Evolutionary conservation across 2,888 invertebrate species (phyloP), one percentile per base, ranked within the genome.

Genomic region (Sceliomorpha sp.): DNA sequence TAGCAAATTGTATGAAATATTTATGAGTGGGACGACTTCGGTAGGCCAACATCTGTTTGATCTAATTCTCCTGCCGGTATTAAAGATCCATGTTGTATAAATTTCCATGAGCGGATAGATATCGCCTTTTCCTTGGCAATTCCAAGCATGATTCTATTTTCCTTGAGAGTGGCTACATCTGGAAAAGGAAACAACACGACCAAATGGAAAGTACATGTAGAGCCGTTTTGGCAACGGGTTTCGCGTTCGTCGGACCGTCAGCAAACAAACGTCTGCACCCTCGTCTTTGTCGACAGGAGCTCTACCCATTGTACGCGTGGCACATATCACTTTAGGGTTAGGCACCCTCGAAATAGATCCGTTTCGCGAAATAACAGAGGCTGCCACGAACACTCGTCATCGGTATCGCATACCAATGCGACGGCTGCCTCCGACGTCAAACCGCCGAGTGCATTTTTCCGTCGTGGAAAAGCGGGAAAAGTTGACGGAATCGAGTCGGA

Each of bases 241-340:
- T 39, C 31, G 39, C 40, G 39, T 34, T 59, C 50, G 34, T 59
- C 56, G 62, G 64, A 63, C 73, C 70, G 73, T 76, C 70, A 58
- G 74, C 73, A 76, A 79, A 77, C 74, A 79, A 73, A 69, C 69
- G 70, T 64, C 72, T 70, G 74, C 76, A 73, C 70, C 73, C 73
- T 70, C 62, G 62, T 36, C 56, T 58, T 27, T 39, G 20, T 32
- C 44, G 53, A 66, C 51, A 40, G 60, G 15, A 29, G 36, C 9
- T 32, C 62, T 60, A 72, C 76, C 81, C 76, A 84, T 84, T 83
- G 84, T 85, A 86, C 85, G 82, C 86, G 75, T 72, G 76, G 81
- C 82, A 82, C 86, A 85, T 84, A 84, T 85, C 85, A 84, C 84
- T 86, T 83, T 82, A 82, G 86, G 85, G 84, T 86, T 84, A 84